A percentile compares a stretch with the other conserved stretches of the same genome.
Evolutionary conservation across 30 jellyfish, hydroid and myxozoan genomes (phyloP).

Genomic region (Aurelia coerulea): DNA sequence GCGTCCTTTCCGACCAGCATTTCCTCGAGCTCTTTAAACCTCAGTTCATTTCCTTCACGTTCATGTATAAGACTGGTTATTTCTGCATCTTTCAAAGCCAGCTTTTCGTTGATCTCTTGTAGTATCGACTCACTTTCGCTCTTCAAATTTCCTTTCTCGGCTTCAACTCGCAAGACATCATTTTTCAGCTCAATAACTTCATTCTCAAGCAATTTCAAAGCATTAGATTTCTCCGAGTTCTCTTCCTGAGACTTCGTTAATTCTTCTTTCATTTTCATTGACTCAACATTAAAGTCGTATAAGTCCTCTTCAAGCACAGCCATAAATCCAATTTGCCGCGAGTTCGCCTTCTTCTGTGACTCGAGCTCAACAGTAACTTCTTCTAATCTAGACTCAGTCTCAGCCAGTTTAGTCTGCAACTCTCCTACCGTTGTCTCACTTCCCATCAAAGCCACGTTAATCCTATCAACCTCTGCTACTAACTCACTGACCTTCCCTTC

Average conservation of each 20-base stretch:
- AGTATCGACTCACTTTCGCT: not conserved
- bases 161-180: not conserved
- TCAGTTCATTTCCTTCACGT: not conserved
- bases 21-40: conserved; percentile 22
- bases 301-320: conserved; percentile 1
- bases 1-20: conserved; percentile 33
- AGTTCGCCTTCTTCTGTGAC: not conserved
- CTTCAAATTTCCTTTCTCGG: not conserved
- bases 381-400: not conserved
- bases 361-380: not conserved
- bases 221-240: not conserved
- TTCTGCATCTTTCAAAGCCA: conserved; percentile 7
- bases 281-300: not conserved
- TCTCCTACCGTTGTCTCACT: not conserved
- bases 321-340: not conserved
- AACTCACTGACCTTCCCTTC: conserved; percentile 10
- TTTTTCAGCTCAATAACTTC: not conserved
- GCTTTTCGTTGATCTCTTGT: not conserved
- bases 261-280: not conserved
- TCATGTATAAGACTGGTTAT: not conserved
- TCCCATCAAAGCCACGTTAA: not conserved
- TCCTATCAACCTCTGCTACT: not conserved
- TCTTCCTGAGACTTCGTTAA: not conserved
- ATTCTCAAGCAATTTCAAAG: not conserved
- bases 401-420: not conserved